phyloP scores from a whole-genome alignment of 2,113 vertebrate genomes.

The Antechinus stuartii region DNA sequence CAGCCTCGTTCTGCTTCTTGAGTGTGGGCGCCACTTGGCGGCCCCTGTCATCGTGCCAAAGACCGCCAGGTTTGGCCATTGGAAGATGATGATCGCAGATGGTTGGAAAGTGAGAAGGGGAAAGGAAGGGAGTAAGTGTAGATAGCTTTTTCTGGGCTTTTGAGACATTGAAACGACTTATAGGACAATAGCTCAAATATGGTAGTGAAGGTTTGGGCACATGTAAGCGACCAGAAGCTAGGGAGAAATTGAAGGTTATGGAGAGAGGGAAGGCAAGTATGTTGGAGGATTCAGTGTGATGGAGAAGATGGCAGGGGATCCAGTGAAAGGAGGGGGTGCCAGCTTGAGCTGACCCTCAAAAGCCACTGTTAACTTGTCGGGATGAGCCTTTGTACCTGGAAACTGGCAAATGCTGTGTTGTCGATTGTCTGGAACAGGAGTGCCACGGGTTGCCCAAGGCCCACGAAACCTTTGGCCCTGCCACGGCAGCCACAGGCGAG shows the following conservation, averaged over 20 bases:
- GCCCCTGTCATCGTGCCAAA: neutral
- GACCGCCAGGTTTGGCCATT: neutral
- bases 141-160: no score
- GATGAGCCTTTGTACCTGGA: neutral
- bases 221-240: no score
- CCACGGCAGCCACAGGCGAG: no score
- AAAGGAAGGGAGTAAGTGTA: neutral
- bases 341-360: neutral
- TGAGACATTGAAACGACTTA: neutral
- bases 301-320: no score
- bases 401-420: neutral
- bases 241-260: neutral
- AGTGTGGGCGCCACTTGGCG: no score
- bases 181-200: neutral
- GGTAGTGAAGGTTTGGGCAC: neutral
- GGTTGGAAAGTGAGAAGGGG: neutral
- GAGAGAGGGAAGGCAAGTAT: neutral
- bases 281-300: neutral
- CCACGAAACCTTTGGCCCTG: no score
- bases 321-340: neutral
- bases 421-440: no score
- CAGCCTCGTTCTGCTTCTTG: no score
- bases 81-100: neutral
- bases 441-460: no score
- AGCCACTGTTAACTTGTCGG: neutral